Conservation (phyloP, 2,888 invertebrate species). For the Stenichneumon culpator region DNA sequence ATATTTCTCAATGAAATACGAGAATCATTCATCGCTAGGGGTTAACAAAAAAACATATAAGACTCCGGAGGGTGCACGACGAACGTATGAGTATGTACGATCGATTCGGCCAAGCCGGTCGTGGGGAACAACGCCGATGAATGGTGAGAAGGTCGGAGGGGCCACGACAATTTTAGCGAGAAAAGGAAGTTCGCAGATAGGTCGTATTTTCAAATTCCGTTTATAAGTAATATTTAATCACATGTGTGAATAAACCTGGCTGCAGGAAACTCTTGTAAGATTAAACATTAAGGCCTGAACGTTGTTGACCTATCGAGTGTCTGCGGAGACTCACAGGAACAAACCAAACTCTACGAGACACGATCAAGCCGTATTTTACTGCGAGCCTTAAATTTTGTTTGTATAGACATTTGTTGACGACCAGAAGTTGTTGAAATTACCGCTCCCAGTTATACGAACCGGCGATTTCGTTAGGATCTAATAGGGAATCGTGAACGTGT, state of each 20-base stretch:
- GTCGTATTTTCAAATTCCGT: constrained; percentile 11
- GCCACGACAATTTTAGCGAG: constrained; percentile 17
- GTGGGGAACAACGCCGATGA: constrained; percentile 4
- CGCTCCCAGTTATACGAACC: neutral
- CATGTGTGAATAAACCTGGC: neutral
- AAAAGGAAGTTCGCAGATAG: constrained; percentile 18
- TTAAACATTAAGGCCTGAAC: neutral
- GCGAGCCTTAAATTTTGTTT: neutral
- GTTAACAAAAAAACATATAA: neutral
- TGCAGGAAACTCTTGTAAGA: neutral
- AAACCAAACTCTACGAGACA: neutral
- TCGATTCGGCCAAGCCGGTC: constrained; percentile 5
- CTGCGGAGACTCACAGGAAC: neutral
- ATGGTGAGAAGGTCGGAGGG: neutral
- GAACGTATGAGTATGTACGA: neutral
- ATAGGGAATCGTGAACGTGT: neutral
- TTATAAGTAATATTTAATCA: constrained; percentile 19
- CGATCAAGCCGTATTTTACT: neutral
- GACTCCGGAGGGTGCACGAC: neutral
- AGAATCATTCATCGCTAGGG: constrained; percentile 34
- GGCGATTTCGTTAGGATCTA: neutral
- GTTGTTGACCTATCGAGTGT: neutral
- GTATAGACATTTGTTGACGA: neutral
- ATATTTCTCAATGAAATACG: constrained; percentile 43
- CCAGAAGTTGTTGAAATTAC: neutral